phyloP scores from a whole-genome alignment of 2,888 invertebrate genomes.

The Troglohyphantes excavatus region DNA sequence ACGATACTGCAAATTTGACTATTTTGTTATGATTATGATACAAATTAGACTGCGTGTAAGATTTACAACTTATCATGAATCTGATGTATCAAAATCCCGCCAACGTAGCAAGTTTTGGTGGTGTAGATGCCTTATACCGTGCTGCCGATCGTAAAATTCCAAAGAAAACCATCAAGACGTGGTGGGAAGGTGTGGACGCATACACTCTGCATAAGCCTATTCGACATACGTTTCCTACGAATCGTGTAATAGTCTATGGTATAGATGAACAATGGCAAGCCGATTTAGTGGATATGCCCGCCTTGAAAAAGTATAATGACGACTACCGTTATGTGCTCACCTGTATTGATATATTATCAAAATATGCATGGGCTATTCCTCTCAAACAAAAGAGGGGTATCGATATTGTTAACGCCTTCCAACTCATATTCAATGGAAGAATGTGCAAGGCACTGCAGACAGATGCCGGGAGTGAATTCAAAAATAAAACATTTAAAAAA shows the following conservation, averaged over 20 bases:
- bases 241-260: conserved; percentile 75
- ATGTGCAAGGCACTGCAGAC: conserved; percentile 79
- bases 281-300: conserved; percentile 77
- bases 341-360: conserved; percentile 80
- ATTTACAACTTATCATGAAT: not conserved
- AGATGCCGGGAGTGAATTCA: conserved; percentile 80
- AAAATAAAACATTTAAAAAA: conserved; percentile 70
- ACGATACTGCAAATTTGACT: too few species aligned
- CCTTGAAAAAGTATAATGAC: not conserved
- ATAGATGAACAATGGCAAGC: conserved; percentile 80
- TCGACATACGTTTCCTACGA: conserved; percentile 67
- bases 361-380: conserved; percentile 80
- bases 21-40: too few species aligned
- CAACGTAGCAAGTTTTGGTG: conserved; percentile 29
- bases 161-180: conserved; percentile 53
- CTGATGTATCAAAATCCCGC: not conserved
- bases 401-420: conserved; percentile 74
- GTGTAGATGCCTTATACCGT: conserved; percentile 41
- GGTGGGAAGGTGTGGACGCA: conserved; percentile 58
- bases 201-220: conserved; percentile 76
- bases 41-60: not conserved
- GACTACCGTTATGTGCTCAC: not conserved
- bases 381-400: conserved; percentile 80
- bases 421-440: conserved; percentile 70
- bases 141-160: conserved; percentile 32